Evolutionary conservation across 2,113 vertebrate species (phyloP).

Genomic region (Dromaius novaehollandiae): DNA sequence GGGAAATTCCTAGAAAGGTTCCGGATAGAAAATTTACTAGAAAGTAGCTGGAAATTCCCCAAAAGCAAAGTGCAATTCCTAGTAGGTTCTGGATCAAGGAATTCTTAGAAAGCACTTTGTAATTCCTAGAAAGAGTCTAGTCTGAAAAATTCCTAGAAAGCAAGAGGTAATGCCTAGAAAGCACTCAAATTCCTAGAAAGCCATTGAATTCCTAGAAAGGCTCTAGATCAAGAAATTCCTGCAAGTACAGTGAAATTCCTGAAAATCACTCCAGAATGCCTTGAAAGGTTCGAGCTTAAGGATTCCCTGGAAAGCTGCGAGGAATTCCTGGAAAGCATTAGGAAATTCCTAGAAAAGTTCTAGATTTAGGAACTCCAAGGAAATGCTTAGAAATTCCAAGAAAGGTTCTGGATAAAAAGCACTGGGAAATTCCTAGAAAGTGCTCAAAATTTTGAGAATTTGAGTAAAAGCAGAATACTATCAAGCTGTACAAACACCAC

Average conservation of each 20-base stretch:
- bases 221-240: no score
- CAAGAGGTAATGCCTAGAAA: no score
- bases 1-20: neutral
- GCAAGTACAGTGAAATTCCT: neutral
- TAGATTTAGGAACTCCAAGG: neutral
- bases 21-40: neutral
- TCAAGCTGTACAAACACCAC: neutral
- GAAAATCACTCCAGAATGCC: neutral
- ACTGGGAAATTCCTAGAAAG: neutral
- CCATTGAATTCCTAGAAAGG: no score
- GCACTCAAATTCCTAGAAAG: no score
- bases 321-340: neutral
- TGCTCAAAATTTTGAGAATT: neutral
- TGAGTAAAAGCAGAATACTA: neutral
- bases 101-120: no score
- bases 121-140: no score
- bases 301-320: neutral
- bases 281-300: neutral
- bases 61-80: neutral
- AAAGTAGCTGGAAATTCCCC: neutral
- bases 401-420: neutral
- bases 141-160: no score
- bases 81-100: neutral
- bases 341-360: neutral
- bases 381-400: neutral